Evolutionary conservation across 2,888 invertebrate species (phyloP), one percentile per base, ranked within the genome.

Genomic region (Heliconius hortense): DNA sequence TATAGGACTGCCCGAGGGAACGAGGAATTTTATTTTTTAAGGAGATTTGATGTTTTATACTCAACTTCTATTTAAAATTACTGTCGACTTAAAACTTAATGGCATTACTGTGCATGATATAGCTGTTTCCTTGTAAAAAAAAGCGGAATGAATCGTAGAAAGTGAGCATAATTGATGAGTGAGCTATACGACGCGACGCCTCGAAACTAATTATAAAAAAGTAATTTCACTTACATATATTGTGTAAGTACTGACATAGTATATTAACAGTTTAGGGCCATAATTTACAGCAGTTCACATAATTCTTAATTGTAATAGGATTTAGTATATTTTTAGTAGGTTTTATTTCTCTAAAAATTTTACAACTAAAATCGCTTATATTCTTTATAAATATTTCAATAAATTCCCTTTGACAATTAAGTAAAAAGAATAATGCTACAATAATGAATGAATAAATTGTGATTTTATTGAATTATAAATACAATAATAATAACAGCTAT

Each of bases 91-190:
- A 31, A 63, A 31, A 89, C 90, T 88, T 90, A 74, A 77, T 71
- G 71, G 77, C 78, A 78, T 13, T 70, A 78, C 71, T 88, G 89
- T 92, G 81, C 87, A 82, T 92, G 92, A 92, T 83, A 89, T 88
- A 86, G 90, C 91, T 84, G 85, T 79, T 84, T 83, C 79, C 79
- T 82, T 83, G 84, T 83, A 85, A 85, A 86, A 85, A 85, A 86
- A 88, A 87, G 82, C 78, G 77, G 82, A 81, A 79, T 79, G 78
- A 81, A 78, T 87, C 84, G 89, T 88, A 64, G 82, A 64, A 39
- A 64, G 1, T 7, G 82, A 80, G 76, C 73, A 77, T 86, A 84
- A 91, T 90, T 90, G 88, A 90, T 88, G 89, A 86, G 85, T 83
- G 83, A 80, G 81, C 81, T 79, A 72, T 70, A 79, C 53, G 77